Base-by-base conservation (phyloP, 2,888 invertebrate genomes). In the Muschampia plurimacula region DNA sequence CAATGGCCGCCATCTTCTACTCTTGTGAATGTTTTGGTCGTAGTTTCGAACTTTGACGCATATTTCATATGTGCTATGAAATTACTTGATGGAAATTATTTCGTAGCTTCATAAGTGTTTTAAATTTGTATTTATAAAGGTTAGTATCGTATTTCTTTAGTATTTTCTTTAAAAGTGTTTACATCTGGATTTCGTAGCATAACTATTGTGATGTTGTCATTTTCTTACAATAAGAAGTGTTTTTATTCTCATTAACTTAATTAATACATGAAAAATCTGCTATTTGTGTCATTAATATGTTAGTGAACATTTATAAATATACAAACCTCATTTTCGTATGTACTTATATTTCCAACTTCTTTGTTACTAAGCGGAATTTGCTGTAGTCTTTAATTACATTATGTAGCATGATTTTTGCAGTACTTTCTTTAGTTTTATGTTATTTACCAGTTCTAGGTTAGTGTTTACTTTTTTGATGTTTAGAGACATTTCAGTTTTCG, bases 1-100 rank as follows among this genome's bases (percentile, higher is more conserved):
- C 95, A 96, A 96, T 97, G 96, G 96, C 96, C 96, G 97, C 97
- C 97, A 96, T 97, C 96, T 97, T 97, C 96, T 96, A 96, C 95
- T 96, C 96, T 96, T 95, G 96, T 96, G 96, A 96, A 96, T 96
- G 96, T 96, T 96, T 96, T 96, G 95, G 95, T 94, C 94, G 93
- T 93, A 94, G 92, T 93, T 93, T 86, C 89, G 84, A 80, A 91
- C 87, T 93, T 90, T 93, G 87, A 92, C 86, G 89, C 85, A 81
- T 89, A 86, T 89, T 90, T 90, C 85, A 75, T 83, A 82, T 83
- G 88, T 94, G 91, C 84, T 92, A 93, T 93, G 92, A 86, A 88
- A 91, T 91, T 93, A 87, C 86, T 88, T 87, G 85, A 88, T 81
- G 86, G 81, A 85, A 93, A 88, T 87, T 81, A 86, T 92, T 89